These are phyloP conservation scores for Drosophila sucinea DNA, from an alignment of 1,140 invertebrate genomes.

Conservation along the genomic window DNA sequence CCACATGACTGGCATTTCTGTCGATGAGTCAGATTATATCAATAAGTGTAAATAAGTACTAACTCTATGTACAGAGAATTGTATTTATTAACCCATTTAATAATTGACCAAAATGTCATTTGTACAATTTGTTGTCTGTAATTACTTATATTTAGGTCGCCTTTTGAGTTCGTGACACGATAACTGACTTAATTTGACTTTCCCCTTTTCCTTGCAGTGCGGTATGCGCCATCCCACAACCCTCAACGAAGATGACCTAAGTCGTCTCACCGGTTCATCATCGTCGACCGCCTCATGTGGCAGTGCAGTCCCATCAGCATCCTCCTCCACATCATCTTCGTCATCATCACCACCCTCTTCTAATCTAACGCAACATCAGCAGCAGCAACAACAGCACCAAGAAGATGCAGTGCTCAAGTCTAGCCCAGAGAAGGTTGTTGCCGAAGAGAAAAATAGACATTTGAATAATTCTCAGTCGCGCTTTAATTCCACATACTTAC, in stretches of 20 bases:
- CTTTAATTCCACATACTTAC: slow-evolving; percentile 82
- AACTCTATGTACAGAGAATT: not conserved
- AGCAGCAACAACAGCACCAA: slow-evolving; percentile 21
- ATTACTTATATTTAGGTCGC: slow-evolving; percentile 48
- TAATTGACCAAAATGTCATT: slow-evolving; percentile 41
- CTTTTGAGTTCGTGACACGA: slow-evolving; percentile 29
- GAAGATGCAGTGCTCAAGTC: slow-evolving; percentile 27
- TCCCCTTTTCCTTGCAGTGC: slow-evolving; percentile 65
- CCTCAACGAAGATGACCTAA: slow-evolving; percentile 83
- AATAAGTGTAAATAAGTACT: not conserved
- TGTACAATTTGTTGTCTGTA: slow-evolving; percentile 16
- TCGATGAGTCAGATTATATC: not conserved
- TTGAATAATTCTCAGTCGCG: slow-evolving; percentile 60
- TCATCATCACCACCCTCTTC: slow-evolving; percentile 22
- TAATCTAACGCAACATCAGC: slow-evolving; percentile 30
- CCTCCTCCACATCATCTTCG: slow-evolving; percentile 61
- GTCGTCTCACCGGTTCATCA: slow-evolving; percentile 83
- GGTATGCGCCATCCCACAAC: slow-evolving; percentile 83
- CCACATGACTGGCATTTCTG: slow-evolving; percentile 10
- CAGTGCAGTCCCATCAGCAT: slow-evolving; percentile 65
- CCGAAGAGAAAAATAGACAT: slow-evolving; percentile 42
- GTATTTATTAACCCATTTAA: slow-evolving; percentile 50
- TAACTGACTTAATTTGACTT: slow-evolving; percentile 2
- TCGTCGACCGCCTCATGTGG: slow-evolving; percentile 68
- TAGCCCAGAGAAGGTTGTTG: slow-evolving; percentile 48